A percentile compares a stretch with the other conserved stretches of the same genome.
Conservation (phyloP, 2,797 vertebrate genomes). For the Brachymystax lenok region DNA sequence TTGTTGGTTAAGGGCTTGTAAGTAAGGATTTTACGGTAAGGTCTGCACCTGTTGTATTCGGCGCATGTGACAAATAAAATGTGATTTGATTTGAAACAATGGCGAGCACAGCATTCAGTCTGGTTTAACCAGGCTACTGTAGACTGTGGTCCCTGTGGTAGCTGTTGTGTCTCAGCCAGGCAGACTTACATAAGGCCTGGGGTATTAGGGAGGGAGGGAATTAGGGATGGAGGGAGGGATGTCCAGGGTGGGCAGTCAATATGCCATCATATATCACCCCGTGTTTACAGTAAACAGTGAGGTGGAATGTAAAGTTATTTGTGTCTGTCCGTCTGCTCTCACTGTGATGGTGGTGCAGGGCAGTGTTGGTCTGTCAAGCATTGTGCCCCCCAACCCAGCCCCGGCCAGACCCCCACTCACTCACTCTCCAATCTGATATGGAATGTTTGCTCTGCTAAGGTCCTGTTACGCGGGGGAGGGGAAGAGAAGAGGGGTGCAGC, state of each 20-base stretch:
- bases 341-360: conserved; percentile 1
- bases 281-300: conserved; percentile 63
- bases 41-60: no score
- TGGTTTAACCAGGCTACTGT: background rate
- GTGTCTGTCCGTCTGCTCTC: conserved; percentile 32
- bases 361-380: background rate
- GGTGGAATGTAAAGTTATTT: conserved; percentile 59
- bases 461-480: conserved; percentile 58
- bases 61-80: no score
- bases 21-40: no score
- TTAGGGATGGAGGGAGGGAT: background rate
- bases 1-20: no score
- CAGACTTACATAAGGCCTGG: conserved; percentile 30
- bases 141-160: conserved; percentile 22
- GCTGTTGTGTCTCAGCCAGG: conserved; percentile 22
- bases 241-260: conserved; percentile 10
- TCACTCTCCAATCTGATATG: conserved; percentile 50
- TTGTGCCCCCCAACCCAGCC: conserved; percentile 12
- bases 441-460: conserved; percentile 65
- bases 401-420: conserved; percentile 4
- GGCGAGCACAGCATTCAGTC: no score
- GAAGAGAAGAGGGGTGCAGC: conserved; percentile 8
- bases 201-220: background rate
- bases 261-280: conserved; percentile 45
- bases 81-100: no score